Evolutionary conservation across 2,888 invertebrate species (phyloP), one percentile per base, ranked within the genome.

Genomic region (Perdita meconis): DNA sequence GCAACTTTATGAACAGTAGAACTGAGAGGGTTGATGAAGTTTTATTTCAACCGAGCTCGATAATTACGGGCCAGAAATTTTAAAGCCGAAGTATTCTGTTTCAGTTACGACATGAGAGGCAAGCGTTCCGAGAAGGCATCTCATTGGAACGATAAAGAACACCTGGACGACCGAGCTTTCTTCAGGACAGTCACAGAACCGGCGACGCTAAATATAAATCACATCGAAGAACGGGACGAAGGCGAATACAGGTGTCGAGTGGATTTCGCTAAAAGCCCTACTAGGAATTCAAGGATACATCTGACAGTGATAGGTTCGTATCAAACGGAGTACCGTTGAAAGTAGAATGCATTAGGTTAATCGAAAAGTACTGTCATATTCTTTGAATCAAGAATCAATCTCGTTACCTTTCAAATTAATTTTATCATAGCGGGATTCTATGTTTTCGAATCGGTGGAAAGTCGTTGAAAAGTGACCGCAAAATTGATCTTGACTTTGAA

Each of bases 241-340:
- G 97, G 96, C 6, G 94, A 96, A 83, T 97, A 97, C 92, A 94
- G 96, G 75, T 97, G 97, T 91, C 93, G 97, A 71, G 96, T 97
- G 59, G 97, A 97, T 93, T 97, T 96, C 92, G 94, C 95, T 87
- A 95, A 95, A 83, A 96, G 96, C 6, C 96, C 96, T 0, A 97
- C 97, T 10, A 95, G 95, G 82, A 96, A 97, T 91, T 95, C 95
- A 75, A 95, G 96, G 88, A 95, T 96, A 78, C 94, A 95, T 81
- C 93, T 97, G 71, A 95, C 95, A 83, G 95, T 97, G 72, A 95
- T 97, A 85, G 96, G 97, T 97, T 92, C 93, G 95, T 93, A 72
- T 42, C 26, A n/a, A 55, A 16, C 16, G n/a, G 1, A 42, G 5
- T 22, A 44, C 36, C 5, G 10, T 19, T 22, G 47, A 22, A 47